phyloP scores from a whole-genome alignment of 2,888 invertebrate species.

The Eupithecia dodoneata region DNA sequence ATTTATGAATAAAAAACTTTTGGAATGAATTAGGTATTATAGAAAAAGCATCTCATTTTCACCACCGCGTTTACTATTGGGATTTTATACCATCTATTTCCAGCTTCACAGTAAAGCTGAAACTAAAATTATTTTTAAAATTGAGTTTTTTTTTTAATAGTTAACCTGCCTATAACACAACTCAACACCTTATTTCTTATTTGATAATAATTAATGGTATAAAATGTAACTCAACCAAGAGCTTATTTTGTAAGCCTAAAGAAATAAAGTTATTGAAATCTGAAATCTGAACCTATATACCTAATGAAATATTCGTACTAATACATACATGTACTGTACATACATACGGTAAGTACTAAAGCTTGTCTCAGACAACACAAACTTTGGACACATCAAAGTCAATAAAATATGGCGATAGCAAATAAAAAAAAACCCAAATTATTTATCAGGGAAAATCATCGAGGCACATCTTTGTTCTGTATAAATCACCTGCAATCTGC shows the following conservation, averaged over 20 bases:
- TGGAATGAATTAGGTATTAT: background rate
- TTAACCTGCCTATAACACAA: no score
- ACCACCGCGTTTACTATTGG: background rate
- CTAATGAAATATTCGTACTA: no score
- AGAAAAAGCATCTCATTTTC: background rate
- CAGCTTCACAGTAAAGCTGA: background rate
- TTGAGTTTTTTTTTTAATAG: background rate
- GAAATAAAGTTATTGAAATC: no score
- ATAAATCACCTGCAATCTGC: conserved; percentile 55
- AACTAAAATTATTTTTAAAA: background rate
- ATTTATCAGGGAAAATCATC: background rate
- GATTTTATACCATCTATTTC: background rate
- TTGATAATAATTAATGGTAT: no score
- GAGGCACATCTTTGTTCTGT: background rate
- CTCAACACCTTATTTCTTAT: no score
- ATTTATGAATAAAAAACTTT: background rate
- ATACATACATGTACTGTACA: no score
- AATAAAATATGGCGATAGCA: background rate
- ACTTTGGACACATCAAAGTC: background rate
- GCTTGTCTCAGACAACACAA: background rate
- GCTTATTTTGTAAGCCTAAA: no score
- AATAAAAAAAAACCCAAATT: conserved; percentile 6
- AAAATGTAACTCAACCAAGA: no score
- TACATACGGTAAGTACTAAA: background rate
- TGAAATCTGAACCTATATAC: no score